Conservation (phyloP, 2,797 vertebrate genomes). For the Fistularia commersonii region DNA sequence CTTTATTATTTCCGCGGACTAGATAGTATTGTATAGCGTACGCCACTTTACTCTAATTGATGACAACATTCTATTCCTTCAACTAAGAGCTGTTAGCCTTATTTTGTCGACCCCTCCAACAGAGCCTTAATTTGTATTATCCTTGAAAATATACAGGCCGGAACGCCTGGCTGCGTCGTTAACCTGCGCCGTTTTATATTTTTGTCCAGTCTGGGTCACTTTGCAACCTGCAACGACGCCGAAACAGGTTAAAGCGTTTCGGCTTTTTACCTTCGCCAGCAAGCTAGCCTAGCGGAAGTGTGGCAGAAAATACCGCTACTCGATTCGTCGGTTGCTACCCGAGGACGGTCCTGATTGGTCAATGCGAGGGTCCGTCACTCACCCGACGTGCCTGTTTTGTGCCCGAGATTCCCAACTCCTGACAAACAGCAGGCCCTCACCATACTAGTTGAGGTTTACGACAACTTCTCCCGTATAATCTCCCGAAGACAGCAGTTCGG, state of each 20-base stretch:
- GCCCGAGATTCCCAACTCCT: conserved; percentile 70
- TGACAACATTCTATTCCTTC: too few relatives aligned
- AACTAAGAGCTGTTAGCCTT: too few relatives aligned
- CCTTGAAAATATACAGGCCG: too few relatives aligned
- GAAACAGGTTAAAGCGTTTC: neutral
- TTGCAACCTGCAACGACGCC: too few relatives aligned
- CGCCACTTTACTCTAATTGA: too few relatives aligned
- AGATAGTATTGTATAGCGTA: too few relatives aligned
- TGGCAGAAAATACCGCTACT: conserved; percentile 1
- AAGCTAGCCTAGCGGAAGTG: conserved; percentile 41
- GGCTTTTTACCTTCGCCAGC: conserved; percentile 28
- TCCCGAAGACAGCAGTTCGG: accelerated
- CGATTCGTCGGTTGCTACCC: conserved; percentile 51
- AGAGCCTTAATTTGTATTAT: too few relatives aligned
- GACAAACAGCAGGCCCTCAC: conserved; percentile 64
- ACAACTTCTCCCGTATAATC: conserved; percentile 18
- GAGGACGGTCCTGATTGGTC: conserved; percentile 50
- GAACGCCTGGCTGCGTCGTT: too few relatives aligned
- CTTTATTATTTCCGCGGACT: too few relatives aligned
- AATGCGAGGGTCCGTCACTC: conserved; percentile 35
- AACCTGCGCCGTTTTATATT: too few relatives aligned
- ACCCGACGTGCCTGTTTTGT: conserved; percentile 49
- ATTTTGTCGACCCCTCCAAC: too few relatives aligned
- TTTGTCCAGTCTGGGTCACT: too few relatives aligned
- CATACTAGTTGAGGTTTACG: conserved; percentile 22